These are phyloP conservation scores for Acleris laterana DNA, from an alignment of 2,888 invertebrate species.

Conservation along the genomic window DNA sequence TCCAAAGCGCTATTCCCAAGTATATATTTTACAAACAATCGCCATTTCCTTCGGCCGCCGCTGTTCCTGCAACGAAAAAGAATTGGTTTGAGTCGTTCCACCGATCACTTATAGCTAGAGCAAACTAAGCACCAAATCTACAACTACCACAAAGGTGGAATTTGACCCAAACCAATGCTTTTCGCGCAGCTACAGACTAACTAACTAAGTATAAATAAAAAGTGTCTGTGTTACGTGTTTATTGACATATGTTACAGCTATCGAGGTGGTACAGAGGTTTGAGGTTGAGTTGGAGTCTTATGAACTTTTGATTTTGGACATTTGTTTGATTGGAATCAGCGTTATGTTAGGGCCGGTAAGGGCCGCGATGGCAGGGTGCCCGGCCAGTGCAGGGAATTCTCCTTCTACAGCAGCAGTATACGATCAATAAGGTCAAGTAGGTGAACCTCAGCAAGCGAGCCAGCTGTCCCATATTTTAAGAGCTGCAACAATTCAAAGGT, in stretches of 20 bases:
- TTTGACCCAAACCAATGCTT: conserved; percentile 74
- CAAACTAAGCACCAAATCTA: conserved; percentile 44
- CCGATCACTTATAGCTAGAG: conserved; percentile 45
- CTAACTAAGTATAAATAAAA: conserved; percentile 8
- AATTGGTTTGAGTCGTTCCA: conserved; percentile 72
- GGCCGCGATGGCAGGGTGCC: conserved; percentile 68
- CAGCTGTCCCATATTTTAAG: conserved; percentile 6
- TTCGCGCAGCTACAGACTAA: conserved; percentile 42
- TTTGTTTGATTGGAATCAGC: background rate
- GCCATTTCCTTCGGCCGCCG: conserved; percentile 38
- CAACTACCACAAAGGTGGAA: conserved; percentile 59
- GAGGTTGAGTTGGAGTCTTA: too few species aligned
- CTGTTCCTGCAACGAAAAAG: conserved; percentile 65
- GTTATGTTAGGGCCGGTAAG: conserved; percentile 50
- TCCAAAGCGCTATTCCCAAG: background rate
- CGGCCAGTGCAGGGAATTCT: conserved; percentile 59
- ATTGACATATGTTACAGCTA: background rate
- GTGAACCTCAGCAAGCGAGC: background rate
- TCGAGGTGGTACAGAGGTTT: background rate
- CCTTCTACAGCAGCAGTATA: conserved; percentile 53
- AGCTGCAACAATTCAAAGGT: conserved; percentile 48
- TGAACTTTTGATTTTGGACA: too few species aligned
- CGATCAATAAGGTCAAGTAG: conserved; percentile 53
- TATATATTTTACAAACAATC: conserved; percentile 3
- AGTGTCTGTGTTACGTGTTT: background rate